Evolutionary conservation across 2,113 vertebrate species (phyloP).

Genomic region (Brachypteracias leptosomus): DNA sequence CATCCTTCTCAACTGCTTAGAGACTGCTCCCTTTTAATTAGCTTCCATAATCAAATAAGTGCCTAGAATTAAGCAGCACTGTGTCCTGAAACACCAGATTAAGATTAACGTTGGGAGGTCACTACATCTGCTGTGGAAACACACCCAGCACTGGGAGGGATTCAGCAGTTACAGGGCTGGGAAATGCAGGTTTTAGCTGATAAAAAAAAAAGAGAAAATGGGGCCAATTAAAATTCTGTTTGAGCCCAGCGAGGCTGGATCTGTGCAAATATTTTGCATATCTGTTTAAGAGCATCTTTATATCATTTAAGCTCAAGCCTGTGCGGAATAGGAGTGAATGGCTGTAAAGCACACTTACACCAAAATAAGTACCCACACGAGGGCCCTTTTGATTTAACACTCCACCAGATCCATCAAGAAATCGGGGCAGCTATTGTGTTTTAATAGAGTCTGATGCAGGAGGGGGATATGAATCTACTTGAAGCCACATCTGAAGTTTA

Average conservation of each 20-base stretch:
- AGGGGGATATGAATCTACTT: background rate
- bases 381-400: constrained; percentile 1
- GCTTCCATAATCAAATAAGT: background rate
- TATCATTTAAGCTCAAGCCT: background rate
- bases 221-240: background rate
- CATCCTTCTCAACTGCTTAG: background rate
- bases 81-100: background rate
- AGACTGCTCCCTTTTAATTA: constrained; percentile 36
- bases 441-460: background rate
- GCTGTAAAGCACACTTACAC: background rate
- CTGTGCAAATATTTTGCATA: background rate
- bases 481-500: accelerated
- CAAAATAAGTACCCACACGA: constrained; percentile 12
- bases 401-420: background rate
- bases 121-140: background rate
- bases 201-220: background rate
- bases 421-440: background rate
- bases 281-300: background rate
- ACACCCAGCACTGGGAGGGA: background rate
- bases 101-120: background rate
- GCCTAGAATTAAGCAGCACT: background rate
- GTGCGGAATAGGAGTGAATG: background rate
- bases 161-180: background rate
- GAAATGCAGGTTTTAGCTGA: background rate
- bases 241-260: background rate